phyloP scores from a whole-genome alignment of 2,797 vertebrate species.

The Eulemur coronatus region DNA sequence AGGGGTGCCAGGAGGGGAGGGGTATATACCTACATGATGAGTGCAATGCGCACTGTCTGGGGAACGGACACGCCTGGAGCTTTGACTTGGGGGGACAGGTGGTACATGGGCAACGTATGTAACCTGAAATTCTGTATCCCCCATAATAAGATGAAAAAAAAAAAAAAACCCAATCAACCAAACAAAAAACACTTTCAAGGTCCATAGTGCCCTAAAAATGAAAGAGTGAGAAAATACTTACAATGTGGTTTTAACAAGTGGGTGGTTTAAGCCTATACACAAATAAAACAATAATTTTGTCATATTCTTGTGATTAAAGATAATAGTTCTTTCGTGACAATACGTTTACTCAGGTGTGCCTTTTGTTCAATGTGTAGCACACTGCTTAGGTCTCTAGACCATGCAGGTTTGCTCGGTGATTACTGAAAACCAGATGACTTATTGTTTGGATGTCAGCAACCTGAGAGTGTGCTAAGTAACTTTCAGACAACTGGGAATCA shows the following conservation, averaged over 20 bases:
- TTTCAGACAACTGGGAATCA: constrained; percentile 72
- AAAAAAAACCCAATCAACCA: neutral
- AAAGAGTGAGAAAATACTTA: constrained; percentile 56
- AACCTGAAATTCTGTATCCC: no score
- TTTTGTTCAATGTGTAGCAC: constrained; percentile 81
- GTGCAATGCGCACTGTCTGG: no score
- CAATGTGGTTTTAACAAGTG: constrained; percentile 69
- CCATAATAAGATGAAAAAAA: neutral
- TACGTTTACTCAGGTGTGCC: constrained; percentile 83
- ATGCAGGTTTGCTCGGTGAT: constrained; percentile 80
- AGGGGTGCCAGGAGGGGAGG: no score
- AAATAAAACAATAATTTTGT: constrained; percentile 81
- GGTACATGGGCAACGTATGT: no score
- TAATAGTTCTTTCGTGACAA: constrained; percentile 80
- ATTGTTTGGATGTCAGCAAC: constrained; percentile 84
- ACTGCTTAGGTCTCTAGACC: constrained; percentile 64
- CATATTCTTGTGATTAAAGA: constrained; percentile 81
- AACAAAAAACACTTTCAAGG: neutral
- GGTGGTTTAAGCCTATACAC: constrained; percentile 79
- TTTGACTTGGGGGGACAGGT: no score
- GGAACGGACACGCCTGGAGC: no score
- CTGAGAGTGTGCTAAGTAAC: constrained; percentile 74
- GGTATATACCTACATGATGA: no score
- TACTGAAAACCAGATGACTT: constrained; percentile 84
- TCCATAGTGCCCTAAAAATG: neutral